Evolutionary conservation across 2,797 vertebrate species (phyloP).

Genomic region (Miichthys miiuy): DNA sequence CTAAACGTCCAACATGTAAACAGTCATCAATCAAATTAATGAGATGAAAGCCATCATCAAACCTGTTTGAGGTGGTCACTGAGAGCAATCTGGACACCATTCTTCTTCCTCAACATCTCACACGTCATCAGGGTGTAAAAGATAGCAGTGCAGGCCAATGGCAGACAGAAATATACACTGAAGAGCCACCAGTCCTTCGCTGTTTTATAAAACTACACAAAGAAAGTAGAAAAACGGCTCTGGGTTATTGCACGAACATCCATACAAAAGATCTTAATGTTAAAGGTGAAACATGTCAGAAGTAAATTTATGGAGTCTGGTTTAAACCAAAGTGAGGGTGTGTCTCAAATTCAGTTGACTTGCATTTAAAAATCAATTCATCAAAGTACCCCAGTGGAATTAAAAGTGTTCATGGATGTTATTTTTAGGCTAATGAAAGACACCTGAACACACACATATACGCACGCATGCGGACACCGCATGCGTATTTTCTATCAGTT

Average conservation of each 20-base stretch:
- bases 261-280: conserved; percentile 10
- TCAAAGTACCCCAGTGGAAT: conserved; percentile 33
- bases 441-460: neutral
- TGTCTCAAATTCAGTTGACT: conserved; percentile 32
- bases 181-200: conserved; percentile 99
- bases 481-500: conserved; percentile 12
- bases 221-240: conserved; percentile 31
- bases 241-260: conserved; percentile 40
- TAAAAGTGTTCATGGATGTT: conserved; percentile 26
- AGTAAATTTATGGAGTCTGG: conserved; percentile 38
- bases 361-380: conserved; percentile 35
- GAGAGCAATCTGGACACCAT: conserved; percentile 84
- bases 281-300: conserved; percentile 34
- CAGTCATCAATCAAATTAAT: neutral
- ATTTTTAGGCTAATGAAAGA: conserved; percentile 32
- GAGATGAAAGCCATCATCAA: neutral
- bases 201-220: conserved; percentile 91
- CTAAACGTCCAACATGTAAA: neutral
- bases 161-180: conserved; percentile 96
- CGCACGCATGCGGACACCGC: neutral
- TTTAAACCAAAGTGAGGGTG: neutral
- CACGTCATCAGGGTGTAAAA: conserved; percentile 99
- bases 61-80: conserved; percentile 87
- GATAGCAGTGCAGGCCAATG: conserved; percentile 92
- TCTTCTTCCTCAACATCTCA: conserved; percentile 88